Evolutionary conservation across 2,888 invertebrate species (phyloP).

Genomic region (Piscicola geometra): DNA sequence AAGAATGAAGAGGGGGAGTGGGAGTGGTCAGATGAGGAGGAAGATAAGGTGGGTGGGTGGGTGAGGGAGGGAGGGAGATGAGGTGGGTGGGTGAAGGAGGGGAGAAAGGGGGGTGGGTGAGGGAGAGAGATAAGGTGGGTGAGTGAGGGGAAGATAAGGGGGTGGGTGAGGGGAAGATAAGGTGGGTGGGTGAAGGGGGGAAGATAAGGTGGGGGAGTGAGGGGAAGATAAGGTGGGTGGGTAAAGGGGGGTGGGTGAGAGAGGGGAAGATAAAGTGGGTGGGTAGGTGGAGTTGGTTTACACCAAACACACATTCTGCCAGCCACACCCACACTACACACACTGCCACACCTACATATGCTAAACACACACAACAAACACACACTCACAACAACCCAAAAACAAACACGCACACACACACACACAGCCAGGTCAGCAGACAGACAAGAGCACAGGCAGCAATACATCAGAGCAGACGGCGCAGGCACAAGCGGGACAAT

Average conservation of each 20-base stretch:
- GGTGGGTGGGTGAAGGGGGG: no score
- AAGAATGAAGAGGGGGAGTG: conserved; percentile 93
- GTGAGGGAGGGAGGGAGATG: conserved; percentile 40
- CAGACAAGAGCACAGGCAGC: background rate
- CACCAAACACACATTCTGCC: no score
- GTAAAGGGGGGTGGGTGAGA: no score
- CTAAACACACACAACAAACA: no score
- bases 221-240: no score
- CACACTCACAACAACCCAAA: no score
- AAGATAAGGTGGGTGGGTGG: conserved; percentile 56
- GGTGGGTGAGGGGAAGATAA: background rate
- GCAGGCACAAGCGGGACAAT: conserved; percentile 17
- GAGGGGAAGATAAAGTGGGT: background rate
- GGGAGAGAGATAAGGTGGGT: background rate
- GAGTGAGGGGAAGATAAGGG: background rate
- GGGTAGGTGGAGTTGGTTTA: background rate
- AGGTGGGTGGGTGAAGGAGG: conserved; percentile 21
- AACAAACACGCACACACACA: no score
- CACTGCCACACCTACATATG: no score
- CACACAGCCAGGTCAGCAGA: background rate
- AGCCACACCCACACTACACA: no score
- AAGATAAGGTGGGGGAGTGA: no score
- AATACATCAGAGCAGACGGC: background rate
- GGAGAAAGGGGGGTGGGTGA: no score
- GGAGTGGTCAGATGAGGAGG: conserved; percentile 96